Base-by-base conservation (phyloP, 2,888 invertebrate genomes). In the Anoncus sp. region DNA sequence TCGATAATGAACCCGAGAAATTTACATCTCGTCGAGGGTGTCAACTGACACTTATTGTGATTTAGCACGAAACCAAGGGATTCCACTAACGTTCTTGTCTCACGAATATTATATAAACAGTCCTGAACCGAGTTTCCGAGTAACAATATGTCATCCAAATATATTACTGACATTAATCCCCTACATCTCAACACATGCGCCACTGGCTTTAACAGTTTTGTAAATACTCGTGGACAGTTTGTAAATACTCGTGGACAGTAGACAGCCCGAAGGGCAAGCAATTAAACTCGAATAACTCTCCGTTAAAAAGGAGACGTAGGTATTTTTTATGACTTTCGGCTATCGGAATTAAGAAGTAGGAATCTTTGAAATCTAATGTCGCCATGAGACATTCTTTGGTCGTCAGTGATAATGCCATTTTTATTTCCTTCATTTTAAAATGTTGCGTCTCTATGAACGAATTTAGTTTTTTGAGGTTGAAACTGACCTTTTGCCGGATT, bases 321-420 rank as follows among this genome's bases (percentile, higher is more conserved):
- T 31, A 31, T 31, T 31, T 31, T 7, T 20, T 53, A 14, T 53
- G 53, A 14, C 27, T 53, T 27, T 53, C 18, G 6, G 53, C 53
- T 22, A 53, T 53, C 53, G 53, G 53, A 5, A 27, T 27, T 18
- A 53, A 27, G 27, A 53, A 53, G 14, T 53, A 53, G 9, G 53
- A 22, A 3, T 53, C 53, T 16, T 31, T 3, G 27, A 10, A 45
- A 55, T 22, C 55, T 35, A 24, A 55, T 18, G 10, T 69, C 40
- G 16, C 69, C 69, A 22, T 51, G 43, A 31, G 7, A 7, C 31
- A 5, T 3, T 31, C 7, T 3, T 7, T 3, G 7, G 31, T 5
- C 7, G 7, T 31, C 7, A 31, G 3, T 3, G 31, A 31, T 7
- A 31, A 31, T 7, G 7, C 31, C 31, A 7, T 31, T 31, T 31